Percentiles rank a stretch among this genome's conserved stretches.
phyloP scores from a whole-genome alignment of 2,797 vertebrate genomes.

The Bradypodion ventrale region DNA sequence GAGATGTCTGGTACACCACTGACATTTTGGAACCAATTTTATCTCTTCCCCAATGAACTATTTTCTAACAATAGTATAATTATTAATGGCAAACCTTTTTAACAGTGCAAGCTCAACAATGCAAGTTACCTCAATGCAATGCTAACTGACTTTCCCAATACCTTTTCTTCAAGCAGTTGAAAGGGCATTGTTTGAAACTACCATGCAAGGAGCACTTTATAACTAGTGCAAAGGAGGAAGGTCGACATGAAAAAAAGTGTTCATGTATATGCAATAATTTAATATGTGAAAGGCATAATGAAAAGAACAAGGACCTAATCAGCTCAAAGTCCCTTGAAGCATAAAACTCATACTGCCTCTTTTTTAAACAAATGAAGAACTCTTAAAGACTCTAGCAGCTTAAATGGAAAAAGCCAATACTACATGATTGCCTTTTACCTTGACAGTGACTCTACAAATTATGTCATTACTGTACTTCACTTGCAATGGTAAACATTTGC shows the following conservation, averaged over 20 bases:
- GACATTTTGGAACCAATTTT: not conserved
- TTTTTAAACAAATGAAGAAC: not conserved
- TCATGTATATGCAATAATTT: not conserved
- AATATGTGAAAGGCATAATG: not conserved
- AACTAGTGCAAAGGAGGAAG: not conserved
- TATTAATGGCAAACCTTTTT: not conserved
- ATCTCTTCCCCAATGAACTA: not conserved
- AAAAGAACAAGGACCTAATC: not conserved
- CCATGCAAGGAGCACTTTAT: not conserved
- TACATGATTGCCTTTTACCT: conserved; percentile 3
- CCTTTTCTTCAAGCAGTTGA: not conserved
- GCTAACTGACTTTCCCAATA: not conserved
- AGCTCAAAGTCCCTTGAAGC: not conserved
- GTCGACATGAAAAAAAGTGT: not conserved
- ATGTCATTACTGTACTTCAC: not conserved
- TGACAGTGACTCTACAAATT: not conserved
- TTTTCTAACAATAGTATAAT: not conserved
- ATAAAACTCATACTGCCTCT: not conserved
- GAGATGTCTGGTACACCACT: not conserved
- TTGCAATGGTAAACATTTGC: not conserved
- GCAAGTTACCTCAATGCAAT: not conserved
- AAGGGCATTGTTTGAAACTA: not conserved
- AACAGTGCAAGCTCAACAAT: not conserved
- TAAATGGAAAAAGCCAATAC: not conserved
- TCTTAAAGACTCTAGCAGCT: not conserved